A percentile compares a stretch with the other conserved stretches of the same genome.
These are phyloP conservation scores for Cotesia chilonis DNA, from an alignment of 1,140 invertebrate genomes.

Conservation along the genomic window DNA sequence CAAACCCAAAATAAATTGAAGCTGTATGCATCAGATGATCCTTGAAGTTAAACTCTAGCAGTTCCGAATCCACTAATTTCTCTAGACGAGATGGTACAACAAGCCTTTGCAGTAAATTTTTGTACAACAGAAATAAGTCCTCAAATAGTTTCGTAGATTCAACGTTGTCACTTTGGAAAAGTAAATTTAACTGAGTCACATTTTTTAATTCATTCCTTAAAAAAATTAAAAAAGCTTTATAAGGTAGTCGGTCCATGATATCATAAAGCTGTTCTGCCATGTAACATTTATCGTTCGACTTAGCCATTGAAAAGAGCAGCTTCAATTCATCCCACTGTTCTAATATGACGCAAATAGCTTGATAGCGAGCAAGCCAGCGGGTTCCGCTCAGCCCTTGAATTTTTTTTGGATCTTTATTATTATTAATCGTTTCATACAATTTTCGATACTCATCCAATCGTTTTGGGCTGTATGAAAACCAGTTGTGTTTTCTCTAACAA, in stretches of 20 bases:
- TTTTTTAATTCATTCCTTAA: constrained; percentile 31
- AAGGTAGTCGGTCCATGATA: constrained; percentile 21
- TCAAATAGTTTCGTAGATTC: constrained; percentile 15
- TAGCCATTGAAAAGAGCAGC: constrained; percentile 23
- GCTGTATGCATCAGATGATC: constrained; percentile 18
- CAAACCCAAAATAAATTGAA: constrained; percentile 32
- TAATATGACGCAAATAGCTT: constrained; percentile 35
- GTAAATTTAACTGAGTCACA: constrained; percentile 35
- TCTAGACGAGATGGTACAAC: constrained; percentile 29
- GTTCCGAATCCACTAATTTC: neutral
- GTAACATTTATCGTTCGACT: constrained; percentile 29
- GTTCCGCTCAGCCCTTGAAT: constrained; percentile 40
- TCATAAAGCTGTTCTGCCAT: constrained; percentile 29
- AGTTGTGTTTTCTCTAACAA: no score
- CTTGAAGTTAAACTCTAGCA: constrained; percentile 18
- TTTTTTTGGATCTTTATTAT: constrained; percentile 44
- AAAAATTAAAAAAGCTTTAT: constrained; percentile 38
- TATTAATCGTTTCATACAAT: constrained; percentile 42
- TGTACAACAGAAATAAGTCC: constrained; percentile 8
- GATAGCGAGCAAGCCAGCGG: constrained; percentile 35
- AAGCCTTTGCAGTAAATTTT: constrained; percentile 19
- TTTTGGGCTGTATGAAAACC: no score
- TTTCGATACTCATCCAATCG: no score
- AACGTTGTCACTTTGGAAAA: constrained; percentile 39
- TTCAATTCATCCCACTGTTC: constrained; percentile 37